Base-by-base conservation (phyloP, 2,113 vertebrate species). In the Panthera leo region DNA sequence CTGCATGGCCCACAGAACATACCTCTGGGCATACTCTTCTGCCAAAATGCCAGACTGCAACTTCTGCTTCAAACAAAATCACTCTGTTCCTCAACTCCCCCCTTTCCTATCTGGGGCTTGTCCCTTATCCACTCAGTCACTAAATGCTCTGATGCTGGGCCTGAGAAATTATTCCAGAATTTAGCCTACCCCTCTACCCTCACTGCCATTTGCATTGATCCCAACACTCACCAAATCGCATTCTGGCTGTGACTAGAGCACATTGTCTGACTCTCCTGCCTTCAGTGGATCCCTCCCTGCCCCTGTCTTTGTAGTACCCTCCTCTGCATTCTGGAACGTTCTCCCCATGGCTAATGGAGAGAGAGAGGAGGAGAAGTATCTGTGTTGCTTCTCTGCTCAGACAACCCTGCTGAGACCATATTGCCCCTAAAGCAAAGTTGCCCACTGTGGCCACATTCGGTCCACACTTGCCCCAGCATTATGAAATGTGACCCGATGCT, bases 261-360 rank as follows among this genome's bases (percentile, higher is more conserved):
- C 31, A 29, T 45, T 19, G 67, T 0, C 19, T 53, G 36, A 76
- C 78, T 29, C 53, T 70, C 45, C 19, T 51, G 29, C 11, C 16
- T 0, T 27, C 7, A 3, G 29, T 0, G 19, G 34, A 34, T 53
- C 9, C 3, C 5, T 18, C 45, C n/a, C 36, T 5, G 29, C 14
- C 55, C 36, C 63, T 5, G 15, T 45, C 65, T 18, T 6, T 2
- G 39, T 3, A 3, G 53, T 11, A 21, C 45, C 23, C 29, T 39
- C 36, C 6, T 34, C 23, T 65, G 67, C 21, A 6, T 31, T 68
- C 27, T 42, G 65, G 25, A 76, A 23, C 55, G 8, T 34, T 27
- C 31, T 73, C 27, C 0, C 39, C n/a, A 9, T 0, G 12, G 78
- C 68, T 53, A n/a, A n/a, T 2, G 7, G 51, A 25, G 39, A 15